Base-by-base conservation (phyloP, 2,888 invertebrate species). In the Macrophya annulata region DNA sequence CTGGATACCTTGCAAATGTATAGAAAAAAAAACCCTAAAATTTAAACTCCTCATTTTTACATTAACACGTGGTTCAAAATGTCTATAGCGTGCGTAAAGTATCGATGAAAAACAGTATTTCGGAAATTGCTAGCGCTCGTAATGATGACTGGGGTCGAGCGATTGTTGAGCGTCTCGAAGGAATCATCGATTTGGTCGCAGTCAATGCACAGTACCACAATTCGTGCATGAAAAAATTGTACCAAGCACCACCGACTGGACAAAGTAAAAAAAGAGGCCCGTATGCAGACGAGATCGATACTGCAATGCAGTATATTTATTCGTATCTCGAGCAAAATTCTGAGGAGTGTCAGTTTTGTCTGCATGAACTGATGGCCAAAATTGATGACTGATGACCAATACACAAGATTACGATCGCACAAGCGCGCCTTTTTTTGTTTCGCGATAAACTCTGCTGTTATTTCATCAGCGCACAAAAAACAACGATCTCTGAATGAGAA, bases 141-240 rank as follows among this genome's bases (percentile, higher is more conserved):
- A 84, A 65, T 21, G 86, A 87, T 48, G 71, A 86, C 43, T 86
- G 87, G 86, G 74, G 86, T 83, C 55, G 51, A 85, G 21, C n/a
- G 21, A 85, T 86, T 71, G 79, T 87, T 79, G 83, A 87, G 45
- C 87, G 85, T 45, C 40, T 87, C 9, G 68, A 84, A 17, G 83
- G 85, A 5, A 74, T 85, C 31, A 8, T 37, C 31, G 86, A 83
- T 83, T 83, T 86, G 55, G 86, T 76, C 31, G 76, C 76, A 21
- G 76, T 10, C 10, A 25, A 76, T 48, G 76, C 1, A n/a, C 45
- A 1, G 31, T 76, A 76, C 12, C 76, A 76, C 40, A 25, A 9
- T 4, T 1, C 48, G 0, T 76, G 76, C 48, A 25, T 48, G 21
- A 76, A 76, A 48, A 25, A 25, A 8, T 48, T 76, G 76, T 76